Evolutionary conservation across 2,797 vertebrate species (phyloP), one percentile per base, ranked within the genome.

Genomic region (Pipistrellus kuhlii): DNA sequence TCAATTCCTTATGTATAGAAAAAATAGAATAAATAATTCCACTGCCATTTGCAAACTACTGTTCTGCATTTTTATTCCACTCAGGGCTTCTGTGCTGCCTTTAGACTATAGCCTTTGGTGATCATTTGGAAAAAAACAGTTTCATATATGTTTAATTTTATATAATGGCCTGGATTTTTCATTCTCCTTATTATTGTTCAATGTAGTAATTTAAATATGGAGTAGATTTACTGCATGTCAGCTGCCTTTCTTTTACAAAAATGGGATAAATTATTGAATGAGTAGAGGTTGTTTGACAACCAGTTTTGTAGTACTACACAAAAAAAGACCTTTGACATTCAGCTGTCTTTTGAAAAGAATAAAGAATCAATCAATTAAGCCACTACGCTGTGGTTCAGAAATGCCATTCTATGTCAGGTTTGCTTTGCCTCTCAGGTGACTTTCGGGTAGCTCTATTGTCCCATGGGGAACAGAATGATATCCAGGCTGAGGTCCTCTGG

Each of bases 91-190:
- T 83, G 95, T 97, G 96, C 97, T 97, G 97, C 97, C 96, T 98
- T 98, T 97, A 98, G 98, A 98, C 97, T 96, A 97, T 97, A 98
- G 98, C 98, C 98, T 97, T 98, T 97, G 98, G 98, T 98, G 97
- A 98, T 98, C 97, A 97, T 98, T 97, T 98, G 97, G 95, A 10
- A 6, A 10, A 97, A 97, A 96, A 97, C 96, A 97, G 98, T 98
- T 98, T 98, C 98, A 98, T 98, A 98, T 98, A 98, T 98, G 98
- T 98, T 98, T 98, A 98, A 98, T 98, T 98, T 98, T 98, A 98
- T 98, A 98, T 98, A 98, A 98, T 97, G 91, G 97, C 97, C 97
- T 97, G 96, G 96, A 98, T 98, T 98, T 98, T 98, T 98, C 98
- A 98, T 98, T 97, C 96, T 97, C 95, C 97, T 98, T 98, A 98